Percentiles rank a stretch among this genome's conserved stretches.
Evolutionary conservation across 2,888 invertebrate species (phyloP).

Genomic region (Cryptophagus acutangulus): DNA sequence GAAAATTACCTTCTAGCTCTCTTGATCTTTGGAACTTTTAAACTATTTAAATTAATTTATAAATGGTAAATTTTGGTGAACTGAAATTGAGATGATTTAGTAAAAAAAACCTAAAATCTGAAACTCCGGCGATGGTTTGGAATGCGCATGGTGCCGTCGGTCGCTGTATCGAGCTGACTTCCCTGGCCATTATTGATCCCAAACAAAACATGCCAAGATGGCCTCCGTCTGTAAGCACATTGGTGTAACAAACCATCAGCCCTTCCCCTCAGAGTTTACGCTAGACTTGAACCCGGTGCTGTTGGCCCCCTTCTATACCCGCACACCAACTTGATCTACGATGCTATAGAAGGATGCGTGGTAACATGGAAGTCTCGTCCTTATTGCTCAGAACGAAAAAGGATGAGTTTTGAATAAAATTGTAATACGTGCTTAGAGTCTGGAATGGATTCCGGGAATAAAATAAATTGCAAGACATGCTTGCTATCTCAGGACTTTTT

Average conservation of each 20-base stretch:
- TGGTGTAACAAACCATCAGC: constrained; percentile 39
- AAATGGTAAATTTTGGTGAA: too few relatives aligned
- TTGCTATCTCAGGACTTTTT: constrained; percentile 40
- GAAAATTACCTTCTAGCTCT: too few relatives aligned
- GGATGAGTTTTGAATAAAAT: constrained; percentile 16
- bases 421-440: constrained; percentile 43
- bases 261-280: constrained; percentile 36
- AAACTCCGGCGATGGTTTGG: background rate
- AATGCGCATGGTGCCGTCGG: constrained; percentile 16
- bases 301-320: constrained; percentile 19
- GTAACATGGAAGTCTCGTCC: constrained; percentile 23
- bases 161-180: constrained; percentile 41
- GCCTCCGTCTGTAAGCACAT: constrained; percentile 44
- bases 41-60: too few relatives aligned
- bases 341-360: constrained; percentile 34
- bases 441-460: constrained; percentile 48
- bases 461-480: constrained; percentile 47
- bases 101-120: too few relatives aligned
- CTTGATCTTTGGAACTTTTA: too few relatives aligned
- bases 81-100: too few relatives aligned
- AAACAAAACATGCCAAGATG: constrained; percentile 40
- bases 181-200: constrained; percentile 43
- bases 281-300: constrained; percentile 33
- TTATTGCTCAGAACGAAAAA: constrained; percentile 13
- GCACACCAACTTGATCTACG: constrained; percentile 39